phyloP scores from a whole-genome alignment of 2,113 vertebrate species.

The Okapia johnstoni region DNA sequence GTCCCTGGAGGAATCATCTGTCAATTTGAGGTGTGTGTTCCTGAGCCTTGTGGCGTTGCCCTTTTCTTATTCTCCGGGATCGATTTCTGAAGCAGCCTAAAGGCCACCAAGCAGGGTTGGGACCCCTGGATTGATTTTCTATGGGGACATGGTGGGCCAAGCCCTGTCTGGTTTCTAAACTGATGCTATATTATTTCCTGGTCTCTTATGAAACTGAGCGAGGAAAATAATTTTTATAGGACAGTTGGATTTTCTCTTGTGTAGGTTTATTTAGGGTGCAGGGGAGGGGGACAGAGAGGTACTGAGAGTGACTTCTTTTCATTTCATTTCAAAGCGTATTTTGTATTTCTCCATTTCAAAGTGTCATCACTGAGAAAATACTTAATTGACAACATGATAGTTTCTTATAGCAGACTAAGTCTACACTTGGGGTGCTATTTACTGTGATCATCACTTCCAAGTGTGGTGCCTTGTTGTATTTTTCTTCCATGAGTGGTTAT shows the following conservation, averaged over 20 bases:
- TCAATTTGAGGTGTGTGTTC: not conserved
- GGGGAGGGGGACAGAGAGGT: not conserved
- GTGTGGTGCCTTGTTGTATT: constrained; percentile 20
- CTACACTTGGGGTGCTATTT: not conserved
- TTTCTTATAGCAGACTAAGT: constrained; percentile 23
- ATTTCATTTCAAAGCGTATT: not conserved
- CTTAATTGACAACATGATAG: constrained; percentile 46
- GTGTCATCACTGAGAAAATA: constrained; percentile 50
- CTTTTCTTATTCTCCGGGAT: constrained; percentile 34
- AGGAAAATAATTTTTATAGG: constrained; percentile 24
- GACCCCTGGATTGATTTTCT: constrained; percentile 60
- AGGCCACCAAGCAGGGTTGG: constrained; percentile 46
- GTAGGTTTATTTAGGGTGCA: not conserved
- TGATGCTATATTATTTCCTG: constrained; percentile 64
- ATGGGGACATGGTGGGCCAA: constrained; percentile 46
- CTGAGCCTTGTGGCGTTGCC: not conserved
- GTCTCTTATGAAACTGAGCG: constrained; percentile 48
- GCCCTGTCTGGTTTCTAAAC: constrained; percentile 60
- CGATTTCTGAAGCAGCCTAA: constrained; percentile 55
- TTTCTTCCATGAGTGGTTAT: constrained; percentile 46
- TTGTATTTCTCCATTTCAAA: constrained; percentile 44
- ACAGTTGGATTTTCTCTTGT: not conserved
- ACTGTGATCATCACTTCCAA: constrained; percentile 38
- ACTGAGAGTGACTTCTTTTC: not conserved
- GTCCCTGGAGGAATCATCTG: not conserved